These are phyloP conservation scores for Trichonephila inaurata DNA, from an alignment of 1,140 invertebrate genomes.

Conservation along the genomic window DNA sequence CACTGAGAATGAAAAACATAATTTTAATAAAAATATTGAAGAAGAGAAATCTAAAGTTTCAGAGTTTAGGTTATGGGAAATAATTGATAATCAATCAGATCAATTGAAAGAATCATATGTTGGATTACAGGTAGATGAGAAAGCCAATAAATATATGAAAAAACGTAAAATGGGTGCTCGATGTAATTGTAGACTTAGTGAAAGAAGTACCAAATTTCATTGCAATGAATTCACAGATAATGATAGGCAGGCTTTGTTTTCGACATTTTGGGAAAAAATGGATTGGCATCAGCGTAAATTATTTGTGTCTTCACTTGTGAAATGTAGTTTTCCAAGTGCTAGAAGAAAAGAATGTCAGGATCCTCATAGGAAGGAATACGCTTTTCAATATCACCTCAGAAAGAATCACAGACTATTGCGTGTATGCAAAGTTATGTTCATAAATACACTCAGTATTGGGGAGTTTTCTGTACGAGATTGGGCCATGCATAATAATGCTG, in stretches of 20 bases:
- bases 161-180: conserved; percentile 22
- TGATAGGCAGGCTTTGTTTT: background rate
- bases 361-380: conserved; percentile 32
- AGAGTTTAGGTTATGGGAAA: background rate
- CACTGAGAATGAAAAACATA: background rate
- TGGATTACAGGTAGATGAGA: background rate
- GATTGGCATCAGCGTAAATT: conserved; percentile 29
- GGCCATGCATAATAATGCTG: background rate
- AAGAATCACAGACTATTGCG: conserved; percentile 17
- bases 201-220: conserved; percentile 24
- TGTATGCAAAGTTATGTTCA: conserved; percentile 50
- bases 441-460: conserved; percentile 20
- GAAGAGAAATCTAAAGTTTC: background rate
- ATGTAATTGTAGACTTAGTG: conserved; percentile 40
- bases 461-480: conserved; percentile 40
- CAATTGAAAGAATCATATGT: background rate
- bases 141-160: conserved; percentile 7
- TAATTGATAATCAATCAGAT: background rate
- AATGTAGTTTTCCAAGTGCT: background rate
- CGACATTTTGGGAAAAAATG: conserved; percentile 3
- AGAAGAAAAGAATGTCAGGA: conserved; percentile 15
- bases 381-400: conserved; percentile 39
- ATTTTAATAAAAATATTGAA: background rate
- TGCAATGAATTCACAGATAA: conserved; percentile 38
- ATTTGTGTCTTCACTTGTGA: conserved; percentile 8